These are phyloP conservation scores for Andinoacara biseriatus DNA, from an alignment of 2,113 vertebrate species.

Conservation along the genomic window DNA sequence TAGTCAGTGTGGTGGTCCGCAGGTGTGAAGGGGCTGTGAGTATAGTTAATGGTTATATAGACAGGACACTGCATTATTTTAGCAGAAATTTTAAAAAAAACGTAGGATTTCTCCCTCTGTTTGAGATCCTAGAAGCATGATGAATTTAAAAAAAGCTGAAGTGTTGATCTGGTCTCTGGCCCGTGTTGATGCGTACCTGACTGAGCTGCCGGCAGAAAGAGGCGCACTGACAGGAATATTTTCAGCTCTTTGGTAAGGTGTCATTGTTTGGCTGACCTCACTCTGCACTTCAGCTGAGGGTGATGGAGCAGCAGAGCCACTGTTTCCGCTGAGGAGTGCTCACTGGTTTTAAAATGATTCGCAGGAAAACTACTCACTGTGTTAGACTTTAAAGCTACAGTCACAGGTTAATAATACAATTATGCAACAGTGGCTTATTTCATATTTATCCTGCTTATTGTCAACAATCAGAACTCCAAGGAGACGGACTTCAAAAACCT, in stretches of 20 bases:
- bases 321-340: not conserved
- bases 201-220: not conserved
- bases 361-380: not conserved
- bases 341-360: not conserved
- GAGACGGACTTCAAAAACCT: not conserved
- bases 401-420: not conserved
- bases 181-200: not conserved
- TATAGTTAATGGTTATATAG: not conserved
- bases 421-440: not conserved
- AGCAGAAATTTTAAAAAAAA: not conserved
- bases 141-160: not conserved
- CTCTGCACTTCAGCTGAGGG: not conserved
- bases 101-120: fast-evolving
- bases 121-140: not conserved
- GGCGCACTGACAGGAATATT: slow-evolving; percentile 7
- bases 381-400: not conserved
- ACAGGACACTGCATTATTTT: not conserved
- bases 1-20: not conserved
- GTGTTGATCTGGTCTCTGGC: not conserved
- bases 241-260: not conserved
- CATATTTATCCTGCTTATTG: not conserved
- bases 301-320: not conserved
- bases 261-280: slow-evolving; percentile 31
- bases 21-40: not conserved
- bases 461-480: not conserved